Base-by-base conservation (phyloP, 2,113 vertebrate genomes). In the Apodemus sylvaticus region DNA sequence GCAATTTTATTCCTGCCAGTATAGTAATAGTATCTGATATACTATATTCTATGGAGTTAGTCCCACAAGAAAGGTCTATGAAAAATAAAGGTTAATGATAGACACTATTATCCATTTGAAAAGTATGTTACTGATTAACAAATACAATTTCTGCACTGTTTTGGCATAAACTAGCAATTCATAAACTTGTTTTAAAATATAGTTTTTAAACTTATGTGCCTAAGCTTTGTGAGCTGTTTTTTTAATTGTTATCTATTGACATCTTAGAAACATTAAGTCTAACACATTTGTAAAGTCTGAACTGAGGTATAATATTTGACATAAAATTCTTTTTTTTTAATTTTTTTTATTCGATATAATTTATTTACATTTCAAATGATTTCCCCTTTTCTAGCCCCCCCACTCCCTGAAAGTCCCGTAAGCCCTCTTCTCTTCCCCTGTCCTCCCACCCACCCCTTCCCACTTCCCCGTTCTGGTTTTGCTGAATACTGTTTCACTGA, bases 101-200 rank as follows among this genome's bases (percentile, higher is more conserved):
- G 96, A 86, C 51, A 86, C 22, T 39, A 13, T 60, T 86, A 91
- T 64, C 34, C 83, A 31, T 94, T 82, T 82, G 77, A 76, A 89
- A 53, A 76, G 5, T 39, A 31, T 42, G 78, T 53, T 76, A 19
- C 53, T 3, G 45, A 19, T 48, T 89, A 91, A 8, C 36, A 77
- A 36, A 71, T 68, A 73, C 1, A 64, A 24, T 3, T 26, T 82
- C 36, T 74, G 6, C 12, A 22, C 24, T 85, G 20, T 88, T 14
- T 89, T 90, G 53, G 10, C 60, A 93, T 91, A 91, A 94, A 86
- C 1, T 10, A 55, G 10, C 7, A 19, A 45, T 86, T 93, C n/a
- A 58, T 79, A 55, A 85, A 48, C 31, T 90, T 88, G 9, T 60
- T 93, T 58, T 55, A 71, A 71, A 39, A 94, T 90, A 29, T n/a